Evolutionary conservation across 2,888 invertebrate species (phyloP), one percentile per base, ranked within the genome.

Genomic region (Dendrolimus pini): DNA sequence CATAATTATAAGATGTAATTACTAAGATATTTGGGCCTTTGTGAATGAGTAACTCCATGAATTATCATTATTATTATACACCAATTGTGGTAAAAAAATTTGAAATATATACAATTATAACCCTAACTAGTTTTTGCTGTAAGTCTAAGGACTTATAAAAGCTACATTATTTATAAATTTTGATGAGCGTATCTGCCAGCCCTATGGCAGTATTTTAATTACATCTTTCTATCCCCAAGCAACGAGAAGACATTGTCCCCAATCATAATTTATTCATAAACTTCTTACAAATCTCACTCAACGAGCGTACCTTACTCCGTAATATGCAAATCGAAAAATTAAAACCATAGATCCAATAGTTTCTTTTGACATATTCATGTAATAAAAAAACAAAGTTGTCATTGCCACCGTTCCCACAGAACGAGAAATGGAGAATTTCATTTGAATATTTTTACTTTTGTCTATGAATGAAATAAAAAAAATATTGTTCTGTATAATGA

Each of bases 201-300:
- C 85, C 84, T 83, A 77, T 41, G 55, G 42, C 53, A 55, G 71
- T 74, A 78, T 85, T 89, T 89, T 89, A 89, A 89, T 89, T 89
- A 88, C 77, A 76, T 69, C 79, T 78, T 83, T 80, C 78, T 78
- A 76, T 83, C 85, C 85, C 85, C 74, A 73, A 68, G 69, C 70
- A 65, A 69, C 79, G 81, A 71, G 65, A 87, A 89, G 89, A 89
- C 78, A 86, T 88, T 86, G 86, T 85, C 72, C 77, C 72, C 60
- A 60, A 66, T 70, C 65, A 75, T 86, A 89, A 88, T 89, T 82
- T 82, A 88, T 89, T 87, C 85, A 85, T 78, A 75, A 75, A 80
- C 82, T 82, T 79, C 78, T 83, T 79, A 82, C 72, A 83, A 82
- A 78, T 78, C 75, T 82, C 78, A 77, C 72, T 74, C 70, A 74